Evolutionary conservation across 2,797 vertebrate genomes (phyloP).

Genomic region (Rhodeus uyekii): DNA sequence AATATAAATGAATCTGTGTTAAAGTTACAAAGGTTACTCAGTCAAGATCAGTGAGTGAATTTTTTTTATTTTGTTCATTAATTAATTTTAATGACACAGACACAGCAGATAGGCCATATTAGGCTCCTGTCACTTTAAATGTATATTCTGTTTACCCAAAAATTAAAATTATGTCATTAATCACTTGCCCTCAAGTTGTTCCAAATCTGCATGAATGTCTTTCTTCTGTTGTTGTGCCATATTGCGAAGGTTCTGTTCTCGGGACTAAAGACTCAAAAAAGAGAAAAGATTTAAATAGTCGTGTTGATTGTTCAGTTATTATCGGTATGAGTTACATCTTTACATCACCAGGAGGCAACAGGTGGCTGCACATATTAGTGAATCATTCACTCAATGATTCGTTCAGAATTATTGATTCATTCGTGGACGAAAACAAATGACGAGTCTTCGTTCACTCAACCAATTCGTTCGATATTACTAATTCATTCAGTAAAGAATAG

Average conservation of each 20-base stretch:
- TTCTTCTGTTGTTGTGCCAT: too few relatives aligned
- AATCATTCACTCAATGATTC: background rate
- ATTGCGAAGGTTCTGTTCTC: background rate
- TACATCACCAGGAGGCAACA: background rate
- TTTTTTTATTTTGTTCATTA: too few relatives aligned
- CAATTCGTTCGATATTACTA: background rate
- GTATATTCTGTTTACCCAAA: too few relatives aligned
- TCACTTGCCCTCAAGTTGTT: too few relatives aligned
- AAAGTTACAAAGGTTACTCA: too few relatives aligned
- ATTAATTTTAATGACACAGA: too few relatives aligned
- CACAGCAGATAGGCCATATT: too few relatives aligned
- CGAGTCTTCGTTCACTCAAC: background rate
- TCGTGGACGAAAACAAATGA: background rate
- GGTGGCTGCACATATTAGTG: background rate
- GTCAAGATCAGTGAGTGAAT: too few relatives aligned
- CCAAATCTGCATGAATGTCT: too few relatives aligned
- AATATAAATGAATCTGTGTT: too few relatives aligned
- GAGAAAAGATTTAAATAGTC: background rate
- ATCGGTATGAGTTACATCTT: background rate
- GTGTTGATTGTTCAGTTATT: background rate
- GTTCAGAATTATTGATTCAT: background rate
- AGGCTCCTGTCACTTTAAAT: too few relatives aligned
- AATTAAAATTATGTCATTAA: too few relatives aligned
- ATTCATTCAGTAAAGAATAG: background rate
- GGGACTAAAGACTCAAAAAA: background rate